Evolutionary conservation across 1,140 invertebrate species (phyloP).

Genomic region (Drosophila orena): DNA sequence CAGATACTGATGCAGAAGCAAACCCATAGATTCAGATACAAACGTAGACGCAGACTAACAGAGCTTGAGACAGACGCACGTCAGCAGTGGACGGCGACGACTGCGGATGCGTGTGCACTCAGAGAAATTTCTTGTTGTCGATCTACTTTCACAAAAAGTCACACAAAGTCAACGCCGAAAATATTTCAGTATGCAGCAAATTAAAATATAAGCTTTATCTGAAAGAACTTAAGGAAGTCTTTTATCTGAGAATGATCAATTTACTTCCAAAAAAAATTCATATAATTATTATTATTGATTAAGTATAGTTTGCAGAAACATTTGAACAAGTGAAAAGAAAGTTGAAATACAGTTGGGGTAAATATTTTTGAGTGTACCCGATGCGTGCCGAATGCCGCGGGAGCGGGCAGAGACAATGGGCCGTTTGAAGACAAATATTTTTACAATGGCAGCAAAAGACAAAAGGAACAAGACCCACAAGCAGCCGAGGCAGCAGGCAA

Average conservation of each 20-base stretch:
- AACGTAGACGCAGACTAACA: constrained; percentile 25
- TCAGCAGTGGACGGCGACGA: constrained; percentile 24
- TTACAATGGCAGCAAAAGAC: constrained; percentile 50
- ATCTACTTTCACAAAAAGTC: neutral
- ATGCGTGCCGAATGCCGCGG: neutral
- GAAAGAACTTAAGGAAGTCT: too few species aligned
- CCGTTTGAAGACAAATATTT: constrained; percentile 65
- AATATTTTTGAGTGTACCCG: constrained; percentile 8
- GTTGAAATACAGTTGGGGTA: neutral
- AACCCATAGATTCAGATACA: constrained; percentile 26
- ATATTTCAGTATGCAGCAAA: neutral
- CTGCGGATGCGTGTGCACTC: constrained; percentile 30
- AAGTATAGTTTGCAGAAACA: too few species aligned
- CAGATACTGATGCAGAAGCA: constrained; percentile 25
- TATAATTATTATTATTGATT: too few species aligned
- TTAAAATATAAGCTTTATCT: too few species aligned
- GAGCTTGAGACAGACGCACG: constrained; percentile 42
- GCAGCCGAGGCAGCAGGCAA: constrained; percentile 35
- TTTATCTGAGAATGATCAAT: too few species aligned
- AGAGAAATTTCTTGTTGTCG: too few species aligned
- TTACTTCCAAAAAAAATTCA: too few species aligned
- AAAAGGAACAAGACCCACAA: constrained; percentile 42
- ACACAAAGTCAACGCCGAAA: neutral
- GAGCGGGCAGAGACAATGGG: constrained; percentile 41
- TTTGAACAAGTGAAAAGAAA: too few species aligned